These are phyloP conservation scores for Silurus meridionalis DNA, from an alignment of 2,113 vertebrate species.

Conservation along the genomic window DNA sequence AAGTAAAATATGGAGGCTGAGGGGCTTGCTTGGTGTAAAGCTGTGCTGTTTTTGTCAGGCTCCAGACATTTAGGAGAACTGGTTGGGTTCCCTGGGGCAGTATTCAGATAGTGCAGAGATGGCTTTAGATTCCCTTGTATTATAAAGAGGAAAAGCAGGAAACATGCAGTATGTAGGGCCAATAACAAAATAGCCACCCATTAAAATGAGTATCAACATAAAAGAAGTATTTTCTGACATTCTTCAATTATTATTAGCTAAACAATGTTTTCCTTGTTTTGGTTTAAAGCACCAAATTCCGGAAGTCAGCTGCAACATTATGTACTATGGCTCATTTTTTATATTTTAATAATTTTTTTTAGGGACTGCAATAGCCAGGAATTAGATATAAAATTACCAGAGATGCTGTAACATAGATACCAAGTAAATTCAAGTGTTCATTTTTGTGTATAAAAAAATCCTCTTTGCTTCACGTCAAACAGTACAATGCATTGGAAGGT, in stretches of 20 bases:
- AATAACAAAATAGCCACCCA: not conserved
- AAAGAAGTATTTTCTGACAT: not conserved
- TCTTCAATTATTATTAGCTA: not conserved
- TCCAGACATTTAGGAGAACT: conserved; percentile 41
- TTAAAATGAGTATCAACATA: not conserved
- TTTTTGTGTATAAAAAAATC: not conserved
- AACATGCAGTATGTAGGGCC: not conserved
- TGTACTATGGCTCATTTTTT: not conserved
- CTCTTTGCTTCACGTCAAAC: conserved; percentile 21
- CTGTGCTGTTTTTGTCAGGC: conserved; percentile 27
- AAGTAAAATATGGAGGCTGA: conserved; percentile 24
- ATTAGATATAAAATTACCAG: not conserved
- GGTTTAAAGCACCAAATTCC: not conserved
- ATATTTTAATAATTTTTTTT: not conserved
- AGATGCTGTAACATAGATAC: not conserved
- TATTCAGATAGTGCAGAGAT: conserved; percentile 39
- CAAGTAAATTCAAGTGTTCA: not conserved
- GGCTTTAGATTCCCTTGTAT: conserved; percentile 45
- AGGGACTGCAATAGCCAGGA: not conserved
- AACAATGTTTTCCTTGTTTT: not conserved
- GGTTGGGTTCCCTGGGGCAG: conserved; percentile 31
- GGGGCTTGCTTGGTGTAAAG: not conserved
- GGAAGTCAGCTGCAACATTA: not conserved
- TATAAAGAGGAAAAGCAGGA: conserved; percentile 29
- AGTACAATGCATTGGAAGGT: conserved; percentile 35